Conservation (phyloP, 2,113 vertebrate genomes). For the Sula dactylatra region DNA sequence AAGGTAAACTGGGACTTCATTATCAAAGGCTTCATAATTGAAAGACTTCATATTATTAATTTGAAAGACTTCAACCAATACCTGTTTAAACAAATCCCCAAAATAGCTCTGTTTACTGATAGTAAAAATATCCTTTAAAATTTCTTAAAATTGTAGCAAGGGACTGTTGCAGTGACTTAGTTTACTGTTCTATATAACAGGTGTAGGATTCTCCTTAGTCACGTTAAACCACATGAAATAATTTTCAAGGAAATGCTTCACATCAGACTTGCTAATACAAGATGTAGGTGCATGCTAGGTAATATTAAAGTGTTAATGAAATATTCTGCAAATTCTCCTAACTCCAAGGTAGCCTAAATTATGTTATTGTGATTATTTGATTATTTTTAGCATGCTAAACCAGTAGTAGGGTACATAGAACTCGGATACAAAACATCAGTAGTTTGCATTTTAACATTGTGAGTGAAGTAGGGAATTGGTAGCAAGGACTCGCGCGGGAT, state of each 20-base stretch:
- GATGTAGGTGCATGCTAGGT: neutral
- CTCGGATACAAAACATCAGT: no score
- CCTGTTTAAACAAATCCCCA: neutral
- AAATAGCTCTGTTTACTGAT: neutral
- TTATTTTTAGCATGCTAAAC: neutral
- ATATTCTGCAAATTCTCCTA: neutral
- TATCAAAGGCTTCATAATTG: neutral
- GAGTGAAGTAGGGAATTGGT: neutral
- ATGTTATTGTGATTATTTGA: neutral
- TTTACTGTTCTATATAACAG: neutral
- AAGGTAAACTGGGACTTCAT: neutral
- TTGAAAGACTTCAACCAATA: neutral
- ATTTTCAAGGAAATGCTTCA: neutral
- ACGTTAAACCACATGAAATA: neutral
- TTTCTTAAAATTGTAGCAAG: neutral
- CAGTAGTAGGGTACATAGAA: neutral
- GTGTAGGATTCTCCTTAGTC: neutral
- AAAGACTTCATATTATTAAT: neutral
- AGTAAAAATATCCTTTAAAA: neutral
- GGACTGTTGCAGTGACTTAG: neutral
- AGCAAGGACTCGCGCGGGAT: neutral
- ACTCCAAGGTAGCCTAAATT: neutral
- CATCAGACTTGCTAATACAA: neutral
- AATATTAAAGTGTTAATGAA: neutral
- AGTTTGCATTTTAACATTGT: neutral